phyloP scores from a whole-genome alignment of 2,113 vertebrate genomes.

The Coryphaenoides rupestris region DNA sequence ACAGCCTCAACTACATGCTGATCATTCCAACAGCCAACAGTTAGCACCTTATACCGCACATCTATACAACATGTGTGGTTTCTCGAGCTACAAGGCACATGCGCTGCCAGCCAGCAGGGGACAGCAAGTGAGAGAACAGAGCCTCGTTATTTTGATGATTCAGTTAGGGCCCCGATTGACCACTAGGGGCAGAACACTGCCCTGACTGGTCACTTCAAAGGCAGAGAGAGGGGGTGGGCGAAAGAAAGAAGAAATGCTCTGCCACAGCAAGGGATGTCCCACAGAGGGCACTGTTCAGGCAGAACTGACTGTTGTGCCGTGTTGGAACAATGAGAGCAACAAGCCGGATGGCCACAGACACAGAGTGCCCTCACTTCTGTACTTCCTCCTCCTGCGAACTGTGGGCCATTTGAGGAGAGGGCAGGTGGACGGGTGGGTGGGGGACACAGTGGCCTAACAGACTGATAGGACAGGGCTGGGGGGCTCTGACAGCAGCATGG shows the following conservation, averaged over 20 bases:
- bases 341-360: constrained; percentile 60
- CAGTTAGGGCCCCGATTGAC: too few relatives aligned
- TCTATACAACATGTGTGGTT: too few relatives aligned
- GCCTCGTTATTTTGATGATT: background rate
- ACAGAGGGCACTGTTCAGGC: constrained; percentile 51
- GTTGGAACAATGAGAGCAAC: constrained; percentile 57
- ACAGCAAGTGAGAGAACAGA: constrained; percentile 55
- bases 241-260: constrained; percentile 64
- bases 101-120: constrained; percentile 54
- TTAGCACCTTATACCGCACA: too few relatives aligned
- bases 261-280: constrained; percentile 21
- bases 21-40: too few relatives aligned
- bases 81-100: constrained; percentile 23
- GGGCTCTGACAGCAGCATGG: constrained; percentile 40
- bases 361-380: constrained; percentile 52
- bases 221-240: constrained; percentile 65
- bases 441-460: constrained; percentile 1
- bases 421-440: background rate
- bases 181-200: constrained; percentile 43
- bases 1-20: background rate
- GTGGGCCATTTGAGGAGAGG: background rate
- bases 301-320: constrained; percentile 27
- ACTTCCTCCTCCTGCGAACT: constrained; percentile 21
- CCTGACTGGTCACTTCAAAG: constrained; percentile 56
- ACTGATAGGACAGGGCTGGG: constrained; percentile 18